phyloP scores from a whole-genome alignment of 2,797 vertebrate genomes.

The Kryptolebias ocellatus region DNA sequence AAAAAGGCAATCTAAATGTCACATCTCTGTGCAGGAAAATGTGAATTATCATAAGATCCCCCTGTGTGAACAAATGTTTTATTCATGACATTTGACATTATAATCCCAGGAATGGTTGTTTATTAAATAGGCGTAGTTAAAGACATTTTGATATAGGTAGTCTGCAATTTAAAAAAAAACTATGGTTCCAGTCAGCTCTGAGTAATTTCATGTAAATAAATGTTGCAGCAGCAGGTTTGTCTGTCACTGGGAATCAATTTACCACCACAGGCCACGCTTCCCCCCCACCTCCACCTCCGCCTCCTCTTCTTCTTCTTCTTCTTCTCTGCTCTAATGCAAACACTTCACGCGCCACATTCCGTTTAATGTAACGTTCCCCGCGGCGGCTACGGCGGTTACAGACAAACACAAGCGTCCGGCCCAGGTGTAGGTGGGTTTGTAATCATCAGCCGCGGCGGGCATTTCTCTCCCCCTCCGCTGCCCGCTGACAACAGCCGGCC shows the following conservation, averaged over 20 bases:
- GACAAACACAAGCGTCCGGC: background rate
- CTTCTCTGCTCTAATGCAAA: background rate
- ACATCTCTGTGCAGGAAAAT: background rate
- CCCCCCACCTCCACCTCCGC: too few relatives aligned
- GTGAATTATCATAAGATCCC: background rate
- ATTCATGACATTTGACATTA: conserved; percentile 13
- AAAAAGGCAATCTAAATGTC: conserved; percentile 20
- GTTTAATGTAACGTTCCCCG: background rate
- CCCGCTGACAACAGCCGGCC: conserved; percentile 28
- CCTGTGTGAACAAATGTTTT: conserved; percentile 4
- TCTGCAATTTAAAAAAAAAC: background rate
- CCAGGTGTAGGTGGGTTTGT: conserved; percentile 52
- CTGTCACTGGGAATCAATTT: conserved; percentile 50
- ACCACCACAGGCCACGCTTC: conserved; percentile 39
- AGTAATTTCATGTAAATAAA: background rate
- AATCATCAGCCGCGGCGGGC: conserved; percentile 16
- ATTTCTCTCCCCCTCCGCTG: conserved; percentile 7
- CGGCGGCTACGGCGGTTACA: background rate
- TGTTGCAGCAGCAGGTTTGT: conserved; percentile 8
- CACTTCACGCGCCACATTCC: background rate
- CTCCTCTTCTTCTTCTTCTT: background rate
- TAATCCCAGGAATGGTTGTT: background rate
- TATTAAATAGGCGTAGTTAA: background rate
- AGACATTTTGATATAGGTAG: background rate
- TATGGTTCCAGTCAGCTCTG: background rate